These are phyloP conservation scores for Leptopilina boulardi DNA, from an alignment of 1,140 invertebrate genomes.

Conservation along the genomic window DNA sequence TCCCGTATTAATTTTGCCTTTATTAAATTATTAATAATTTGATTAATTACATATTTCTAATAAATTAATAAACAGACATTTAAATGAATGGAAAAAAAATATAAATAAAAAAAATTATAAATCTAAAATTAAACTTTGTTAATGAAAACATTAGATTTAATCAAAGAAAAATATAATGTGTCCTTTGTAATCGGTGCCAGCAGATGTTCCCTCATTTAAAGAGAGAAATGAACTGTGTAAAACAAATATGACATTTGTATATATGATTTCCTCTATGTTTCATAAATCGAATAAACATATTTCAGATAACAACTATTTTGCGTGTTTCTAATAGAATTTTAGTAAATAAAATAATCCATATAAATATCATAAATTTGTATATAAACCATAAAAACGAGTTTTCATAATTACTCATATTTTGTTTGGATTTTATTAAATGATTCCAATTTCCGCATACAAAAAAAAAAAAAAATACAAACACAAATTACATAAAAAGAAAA, in stretches of 20 bases:
- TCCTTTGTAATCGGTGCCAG: constrained; percentile 2
- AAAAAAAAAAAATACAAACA: too few relatives aligned
- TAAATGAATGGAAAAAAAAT: background rate
- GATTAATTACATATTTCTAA: too few relatives aligned
- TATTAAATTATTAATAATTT: too few relatives aligned
- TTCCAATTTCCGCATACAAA: too few relatives aligned
- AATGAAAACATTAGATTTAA: background rate
- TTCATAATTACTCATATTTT: background rate
- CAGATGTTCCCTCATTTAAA: background rate
- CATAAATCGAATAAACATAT: background rate
- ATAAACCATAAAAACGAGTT: background rate
- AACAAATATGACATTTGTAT: background rate
- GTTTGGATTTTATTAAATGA: too few relatives aligned
- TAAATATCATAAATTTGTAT: too few relatives aligned
- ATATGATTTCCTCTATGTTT: background rate
- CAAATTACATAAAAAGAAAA: too few relatives aligned
- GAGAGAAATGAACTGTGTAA: background rate
- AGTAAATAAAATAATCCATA: background rate
- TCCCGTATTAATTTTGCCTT: background rate
- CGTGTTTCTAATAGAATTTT: constrained; percentile 8
- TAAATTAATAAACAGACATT: background rate
- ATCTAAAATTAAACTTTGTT: background rate
- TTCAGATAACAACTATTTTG: background rate
- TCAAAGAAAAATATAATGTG: background rate
- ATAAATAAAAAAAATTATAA: background rate